phyloP scores from a whole-genome alignment of 2,797 vertebrate species.

The Neoniphon sammara region DNA sequence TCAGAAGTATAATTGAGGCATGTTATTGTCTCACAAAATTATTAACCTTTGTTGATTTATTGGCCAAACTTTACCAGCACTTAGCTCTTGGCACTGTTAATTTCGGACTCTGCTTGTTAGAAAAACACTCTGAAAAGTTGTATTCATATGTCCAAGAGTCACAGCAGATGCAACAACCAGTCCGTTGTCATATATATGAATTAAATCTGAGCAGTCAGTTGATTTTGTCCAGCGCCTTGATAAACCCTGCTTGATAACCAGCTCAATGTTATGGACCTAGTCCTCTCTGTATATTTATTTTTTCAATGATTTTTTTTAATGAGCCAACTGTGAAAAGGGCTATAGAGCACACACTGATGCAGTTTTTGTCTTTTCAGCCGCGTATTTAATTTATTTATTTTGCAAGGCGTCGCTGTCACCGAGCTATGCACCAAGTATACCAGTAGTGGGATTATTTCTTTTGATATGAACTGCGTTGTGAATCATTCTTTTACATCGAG shows the following conservation, averaged over 20 bases:
- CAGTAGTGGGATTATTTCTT: constrained; percentile 66
- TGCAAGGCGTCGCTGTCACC: constrained; percentile 63
- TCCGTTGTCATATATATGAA: neutral
- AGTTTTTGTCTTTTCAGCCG: constrained; percentile 60
- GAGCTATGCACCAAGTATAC: constrained; percentile 70
- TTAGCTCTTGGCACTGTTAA: neutral
- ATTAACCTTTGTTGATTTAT: neutral
- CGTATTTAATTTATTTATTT: constrained; percentile 70
- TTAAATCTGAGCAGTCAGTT: too few species aligned
- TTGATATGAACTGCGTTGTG: constrained; percentile 39
- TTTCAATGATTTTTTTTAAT: constrained; percentile 36
- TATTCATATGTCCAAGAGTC: neutral
- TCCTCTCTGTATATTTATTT: constrained; percentile 17
- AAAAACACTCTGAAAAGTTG: neutral
- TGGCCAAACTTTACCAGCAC: neutral
- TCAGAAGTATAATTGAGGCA: too few species aligned
- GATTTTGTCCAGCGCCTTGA: constrained; percentile 22
- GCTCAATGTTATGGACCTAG: constrained; percentile 14
- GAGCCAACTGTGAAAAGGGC: constrained; percentile 82
- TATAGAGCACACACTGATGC: constrained; percentile 75
- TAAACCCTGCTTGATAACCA: constrained; percentile 26
- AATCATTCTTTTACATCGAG: constrained; percentile 34
- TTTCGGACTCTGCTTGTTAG: constrained; percentile 38
- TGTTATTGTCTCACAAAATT: too few species aligned
- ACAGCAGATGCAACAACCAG: constrained; percentile 1